Percentiles rank a stretch among this genome's conserved stretches.
Conservation (phyloP, 2,113 vertebrate species). For the Percopsis transmontana region DNA sequence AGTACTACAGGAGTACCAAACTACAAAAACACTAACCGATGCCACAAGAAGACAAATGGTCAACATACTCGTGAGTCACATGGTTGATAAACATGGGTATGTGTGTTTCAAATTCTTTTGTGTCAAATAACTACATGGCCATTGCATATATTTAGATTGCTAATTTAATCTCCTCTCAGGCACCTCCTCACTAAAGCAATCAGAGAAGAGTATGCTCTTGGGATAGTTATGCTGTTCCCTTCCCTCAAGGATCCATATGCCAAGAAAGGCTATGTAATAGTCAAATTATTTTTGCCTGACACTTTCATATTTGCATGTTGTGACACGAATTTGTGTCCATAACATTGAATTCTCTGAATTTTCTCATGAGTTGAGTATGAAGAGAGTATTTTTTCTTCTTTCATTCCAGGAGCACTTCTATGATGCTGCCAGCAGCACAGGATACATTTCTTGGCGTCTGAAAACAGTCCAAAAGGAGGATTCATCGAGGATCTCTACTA, state of each 20-base stretch:
- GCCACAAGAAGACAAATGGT: conserved; percentile 24
- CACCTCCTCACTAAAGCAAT: conserved; percentile 15
- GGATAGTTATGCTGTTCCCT: conserved; percentile 45
- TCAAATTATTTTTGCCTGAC: conserved; percentile 17
- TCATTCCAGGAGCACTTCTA: conserved; percentile 30
- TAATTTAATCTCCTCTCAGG: conserved; percentile 8
- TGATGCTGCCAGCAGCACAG: conserved; percentile 38
- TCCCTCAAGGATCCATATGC: conserved; percentile 48
- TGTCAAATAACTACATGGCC: conserved; percentile 10
- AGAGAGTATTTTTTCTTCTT: no score
- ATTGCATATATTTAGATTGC: not conserved
- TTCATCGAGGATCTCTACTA: conserved; percentile 3
- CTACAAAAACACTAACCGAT: conserved; percentile 38
- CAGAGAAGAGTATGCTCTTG: conserved; percentile 44
- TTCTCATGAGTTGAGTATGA: conserved; percentile 2
- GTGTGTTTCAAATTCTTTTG: conserved; percentile 10
- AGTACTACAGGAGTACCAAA: conserved; percentile 37
- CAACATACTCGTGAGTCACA: conserved; percentile 31
- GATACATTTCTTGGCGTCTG: conserved; percentile 33
- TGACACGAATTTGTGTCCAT: conserved; percentile 7
- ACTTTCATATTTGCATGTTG: conserved; percentile 17
- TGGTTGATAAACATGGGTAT: conserved; percentile 35
- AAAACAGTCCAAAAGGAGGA: conserved; percentile 37
- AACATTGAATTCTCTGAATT: not conserved
- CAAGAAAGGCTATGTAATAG: conserved; percentile 41